These are phyloP conservation scores for Amblyjoppa proteus DNA, from an alignment of 2,888 invertebrate species.

Conservation along the genomic window DNA sequence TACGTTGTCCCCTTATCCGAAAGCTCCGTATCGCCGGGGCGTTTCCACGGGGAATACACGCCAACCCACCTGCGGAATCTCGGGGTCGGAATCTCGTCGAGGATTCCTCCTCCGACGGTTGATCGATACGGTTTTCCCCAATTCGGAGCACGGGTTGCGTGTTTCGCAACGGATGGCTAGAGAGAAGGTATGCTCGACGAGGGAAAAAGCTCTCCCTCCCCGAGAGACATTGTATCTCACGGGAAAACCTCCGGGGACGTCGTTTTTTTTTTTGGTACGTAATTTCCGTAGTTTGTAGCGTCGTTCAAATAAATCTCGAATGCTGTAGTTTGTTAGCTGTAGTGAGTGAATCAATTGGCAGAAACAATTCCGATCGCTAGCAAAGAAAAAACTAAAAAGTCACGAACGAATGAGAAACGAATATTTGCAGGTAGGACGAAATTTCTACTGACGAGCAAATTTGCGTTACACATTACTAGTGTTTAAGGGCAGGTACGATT, in stretches of 20 bases:
- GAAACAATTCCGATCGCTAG: conserved; percentile 7
- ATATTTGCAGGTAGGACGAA: not conserved
- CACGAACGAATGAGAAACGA: not conserved
- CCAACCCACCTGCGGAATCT: not conserved
- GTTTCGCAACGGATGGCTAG: not conserved
- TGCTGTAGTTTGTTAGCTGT: conserved; percentile 17
- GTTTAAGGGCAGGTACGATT: conserved; percentile 24
- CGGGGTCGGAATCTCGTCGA: not conserved
- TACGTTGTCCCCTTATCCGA: not conserved
- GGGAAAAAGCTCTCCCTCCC: not conserved
- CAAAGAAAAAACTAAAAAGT: not conserved
- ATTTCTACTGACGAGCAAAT: conserved; percentile 10
- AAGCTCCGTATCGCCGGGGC: not conserved
- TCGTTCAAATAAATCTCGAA: not conserved
- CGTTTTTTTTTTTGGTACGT: not conserved
- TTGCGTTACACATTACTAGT: conserved; percentile 24
- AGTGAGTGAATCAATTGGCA: not conserved
- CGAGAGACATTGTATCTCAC: not conserved
- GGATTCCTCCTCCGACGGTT: not conserved
- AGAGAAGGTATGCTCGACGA: not conserved
- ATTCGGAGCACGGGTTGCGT: not conserved
- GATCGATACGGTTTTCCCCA: not conserved
- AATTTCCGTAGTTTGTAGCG: conserved; percentile 25
- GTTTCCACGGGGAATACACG: conserved; percentile 1
- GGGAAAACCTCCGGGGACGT: not conserved